Base-by-base conservation (phyloP, 2,113 vertebrate genomes). In the Alligator sinensis region DNA sequence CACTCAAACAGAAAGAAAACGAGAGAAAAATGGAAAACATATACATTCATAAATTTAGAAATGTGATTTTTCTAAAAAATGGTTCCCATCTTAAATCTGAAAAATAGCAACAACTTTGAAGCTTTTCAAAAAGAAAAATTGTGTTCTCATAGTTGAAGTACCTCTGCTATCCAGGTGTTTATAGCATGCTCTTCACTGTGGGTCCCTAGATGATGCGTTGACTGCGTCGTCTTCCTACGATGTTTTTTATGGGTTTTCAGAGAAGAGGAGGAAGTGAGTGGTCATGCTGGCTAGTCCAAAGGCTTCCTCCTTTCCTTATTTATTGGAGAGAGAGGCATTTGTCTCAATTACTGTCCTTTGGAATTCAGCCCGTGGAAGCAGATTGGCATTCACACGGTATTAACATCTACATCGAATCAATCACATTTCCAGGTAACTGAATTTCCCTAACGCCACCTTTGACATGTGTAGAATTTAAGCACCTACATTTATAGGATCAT, bases 341-440 rank as follows among this genome's bases (percentile, higher is more conserved):
- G 11, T 64, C 34, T 89, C 27, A 47, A 2, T 55, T 4, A 2
- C 27, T 11, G 9, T 17, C 8, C 4, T 90, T 91, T 7, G 74
- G 74, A 58, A 9, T 85, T 62, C 38, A 27, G 63, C 47, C 10
- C 13, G 4, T 3, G 66, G 24, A 77, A 74, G 15, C 30, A 92
- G 19, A 15, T 19, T 75, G 63, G 63, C 58, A 19, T 85, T 25
- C 25, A 77, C 7, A 47, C 19, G 13, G 66, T 22, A 5, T 16
- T 34, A 30, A 5, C 66, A 81, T 6, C 66, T 19, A 38, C 16
- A 21, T 27, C 12, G 47, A 63, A 83, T 84, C 83, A 77, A 15
- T 84, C 77, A 86, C 66, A 70, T 68, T 84, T 91, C 58, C 79
- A 92, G 84, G 55, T 63, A 86, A 81, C 2, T 74, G 84, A 87